Conservation (phyloP, 2,113 vertebrate species). For the Scartelaos histophorus region DNA sequence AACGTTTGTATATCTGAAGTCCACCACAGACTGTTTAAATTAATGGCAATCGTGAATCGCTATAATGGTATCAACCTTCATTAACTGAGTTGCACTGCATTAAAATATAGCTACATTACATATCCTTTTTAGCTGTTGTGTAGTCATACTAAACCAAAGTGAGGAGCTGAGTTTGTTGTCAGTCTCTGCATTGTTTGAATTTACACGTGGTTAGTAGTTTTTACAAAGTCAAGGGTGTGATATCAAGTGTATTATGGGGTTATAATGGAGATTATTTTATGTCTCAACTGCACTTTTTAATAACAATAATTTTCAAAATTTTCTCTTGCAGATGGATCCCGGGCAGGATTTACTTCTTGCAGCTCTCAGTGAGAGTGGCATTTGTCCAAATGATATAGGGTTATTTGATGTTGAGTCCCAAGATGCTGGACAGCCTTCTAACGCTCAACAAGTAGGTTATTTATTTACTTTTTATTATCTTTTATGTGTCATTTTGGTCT, state of each 20-base stretch:
- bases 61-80: background rate
- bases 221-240: too few relatives aligned
- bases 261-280: too few relatives aligned
- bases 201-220: too few relatives aligned
- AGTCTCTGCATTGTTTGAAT: too few relatives aligned
- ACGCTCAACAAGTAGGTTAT: conserved; percentile 85
- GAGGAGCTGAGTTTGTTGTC: too few relatives aligned
- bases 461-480: background rate
- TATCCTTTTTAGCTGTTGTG: too few relatives aligned
- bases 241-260: background rate
- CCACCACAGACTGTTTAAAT: background rate
- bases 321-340: conserved; percentile 88
- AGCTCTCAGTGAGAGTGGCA: conserved; percentile 98
- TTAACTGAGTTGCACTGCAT: too few relatives aligned
- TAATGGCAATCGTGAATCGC: background rate
- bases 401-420: conserved; percentile 91
- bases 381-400: conserved; percentile 91
- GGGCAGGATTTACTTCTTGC: conserved; percentile 98
- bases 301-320: background rate
- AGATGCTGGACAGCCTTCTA: conserved; percentile 81
- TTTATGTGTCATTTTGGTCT: background rate
- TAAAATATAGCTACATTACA: too few relatives aligned
- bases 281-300: background rate
- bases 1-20: background rate
- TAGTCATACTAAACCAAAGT: too few relatives aligned